Evolutionary conservation across 35 echinoderm and acorn worm genomes (phyloP), one percentile per base, ranked within the genome.

Genomic region (Lytechinus variegatus): DNA sequence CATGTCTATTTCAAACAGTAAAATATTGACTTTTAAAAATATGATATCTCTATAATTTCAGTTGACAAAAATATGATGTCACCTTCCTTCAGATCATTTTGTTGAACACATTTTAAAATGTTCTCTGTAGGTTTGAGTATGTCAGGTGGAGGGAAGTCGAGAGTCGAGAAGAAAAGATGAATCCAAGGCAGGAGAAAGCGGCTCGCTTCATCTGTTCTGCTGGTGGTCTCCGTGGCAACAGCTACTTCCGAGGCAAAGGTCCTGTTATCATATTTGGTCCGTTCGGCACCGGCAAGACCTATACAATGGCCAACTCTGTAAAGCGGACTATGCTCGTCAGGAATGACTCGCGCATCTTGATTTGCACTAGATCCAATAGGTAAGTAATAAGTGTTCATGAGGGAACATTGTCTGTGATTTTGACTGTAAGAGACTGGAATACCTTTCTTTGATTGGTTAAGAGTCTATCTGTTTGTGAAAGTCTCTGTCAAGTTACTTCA

Each of bases 291-390:
- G 97, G 97, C 16, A 98, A 99, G 86, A 97, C 97, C 0, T 92
- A 96, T 87, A 97, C 98, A 16, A 93, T 99, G 13, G 98, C 98
- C 13, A 97, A 94, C 60, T 92, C 96, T 10, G 92, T 97, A 3
- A 95, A 91, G 91, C 92, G 95, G 16, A 87, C 97, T 10, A 28
- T 98, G 14, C 27, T 86, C 16, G 29, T 53, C 60, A 71, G 93
- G 9, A 56, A 54, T 54, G 95, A 97, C 16, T 66, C 92, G 9
- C 97, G 96, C 94, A 97, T 99, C 61, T 86, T 99, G 11, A 97
- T 99, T 3, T 97, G 97, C 33, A 99, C 98, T 21, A 95, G 96
- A 14, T 94, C 97, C 79, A 99, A 99, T 94, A 99, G 98, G 98
- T 99, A 79, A 61, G 53, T 86, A 24, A 97, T 99, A 79, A 61